Base-by-base conservation (phyloP, 1,140 invertebrate genomes). In the Brachionus sp. region DNA sequence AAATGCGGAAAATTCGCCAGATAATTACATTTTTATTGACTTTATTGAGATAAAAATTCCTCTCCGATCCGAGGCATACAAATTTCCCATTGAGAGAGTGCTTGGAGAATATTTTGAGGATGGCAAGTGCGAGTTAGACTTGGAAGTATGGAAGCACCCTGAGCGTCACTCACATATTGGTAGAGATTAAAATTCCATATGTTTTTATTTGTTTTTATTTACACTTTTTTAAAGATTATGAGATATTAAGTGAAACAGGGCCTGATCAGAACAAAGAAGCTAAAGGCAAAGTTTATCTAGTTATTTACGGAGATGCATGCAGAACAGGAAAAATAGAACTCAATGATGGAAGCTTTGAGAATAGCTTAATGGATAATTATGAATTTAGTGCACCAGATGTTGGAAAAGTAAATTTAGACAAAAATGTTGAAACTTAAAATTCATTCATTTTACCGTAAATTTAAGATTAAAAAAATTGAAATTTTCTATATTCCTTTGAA, bases 31-130 rank as follows among this genome's bases (percentile, higher is more conserved):
- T 37, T 57, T 12, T 44, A 78, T 78, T 78, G 77, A 78, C 46
- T 78, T 78, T 53, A 78, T 78, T 78, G 77, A 78, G 25, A 78
- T 78, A 2, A 78, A 78, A 78, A 78, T 78, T 50, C 77, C 77
- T 9, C 12, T 33, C 13, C 53, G 77, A 16, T 78, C 77, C 7
- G 77, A 78, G 19, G 77, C 77, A 23, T 78, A 78, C 44, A 78
- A 78, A 25, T 78, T 78, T 78, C 77, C 77, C 0, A 62, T 78
- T 37, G 77, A 78, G 16, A 33, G 77, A 33, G 53, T 78, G 2
- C 35, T 78, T 0, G 77, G 77, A 5, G 77, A 53, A 35, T 78
- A 78, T 23, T 78, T 78, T n/a, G 77, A 78, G 53, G 77, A 78
- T 78, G 77, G 77, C 1, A 78, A 78, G 50, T 78, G 77, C 12